Percentiles rank a stretch among this genome's conserved stretches.
Evolutionary conservation across 2,888 invertebrate species (phyloP).

Genomic region (Himalopsyche japonica): DNA sequence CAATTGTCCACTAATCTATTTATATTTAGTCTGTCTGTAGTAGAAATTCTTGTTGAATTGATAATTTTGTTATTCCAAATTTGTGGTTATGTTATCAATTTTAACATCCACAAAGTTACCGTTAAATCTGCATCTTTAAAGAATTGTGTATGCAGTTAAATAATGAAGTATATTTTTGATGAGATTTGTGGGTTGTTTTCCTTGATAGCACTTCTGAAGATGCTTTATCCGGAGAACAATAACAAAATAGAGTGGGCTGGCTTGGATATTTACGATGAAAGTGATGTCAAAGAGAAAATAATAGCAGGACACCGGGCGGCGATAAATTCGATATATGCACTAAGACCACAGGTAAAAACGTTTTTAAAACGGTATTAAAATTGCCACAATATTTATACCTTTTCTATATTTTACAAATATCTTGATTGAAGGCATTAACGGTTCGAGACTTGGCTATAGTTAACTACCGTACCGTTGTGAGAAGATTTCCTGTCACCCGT

Average conservation of each 20-base stretch:
- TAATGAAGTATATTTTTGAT: too few species aligned
- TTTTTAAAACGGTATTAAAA: not conserved
- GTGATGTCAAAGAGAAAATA: conserved; percentile 52
- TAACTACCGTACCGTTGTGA: not conserved
- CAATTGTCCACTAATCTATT: too few species aligned
- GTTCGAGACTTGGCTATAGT: not conserved
- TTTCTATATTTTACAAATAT: too few species aligned
- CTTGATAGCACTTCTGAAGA: conserved; percentile 41
- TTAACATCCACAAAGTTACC: too few species aligned
- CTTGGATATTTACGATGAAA: conserved; percentile 53
- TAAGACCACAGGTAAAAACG: conserved; percentile 50
- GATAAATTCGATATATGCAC: conserved; percentile 48
- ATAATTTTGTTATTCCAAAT: too few species aligned
- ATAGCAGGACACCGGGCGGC: conserved; percentile 56
- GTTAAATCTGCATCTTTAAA: too few species aligned
- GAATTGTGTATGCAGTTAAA: too few species aligned
- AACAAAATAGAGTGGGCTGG: conserved; percentile 51
- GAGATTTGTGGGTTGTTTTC: not conserved
- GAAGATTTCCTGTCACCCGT: not conserved
- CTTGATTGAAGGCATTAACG: not conserved
- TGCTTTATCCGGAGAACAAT: not conserved
- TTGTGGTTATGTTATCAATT: too few species aligned
- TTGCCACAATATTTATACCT: not conserved
- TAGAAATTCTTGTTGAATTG: too few species aligned
- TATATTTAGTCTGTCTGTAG: too few species aligned